Evolutionary conservation across 2,113 vertebrate species (phyloP).

Genomic region (Grammomys dolichurus): DNA sequence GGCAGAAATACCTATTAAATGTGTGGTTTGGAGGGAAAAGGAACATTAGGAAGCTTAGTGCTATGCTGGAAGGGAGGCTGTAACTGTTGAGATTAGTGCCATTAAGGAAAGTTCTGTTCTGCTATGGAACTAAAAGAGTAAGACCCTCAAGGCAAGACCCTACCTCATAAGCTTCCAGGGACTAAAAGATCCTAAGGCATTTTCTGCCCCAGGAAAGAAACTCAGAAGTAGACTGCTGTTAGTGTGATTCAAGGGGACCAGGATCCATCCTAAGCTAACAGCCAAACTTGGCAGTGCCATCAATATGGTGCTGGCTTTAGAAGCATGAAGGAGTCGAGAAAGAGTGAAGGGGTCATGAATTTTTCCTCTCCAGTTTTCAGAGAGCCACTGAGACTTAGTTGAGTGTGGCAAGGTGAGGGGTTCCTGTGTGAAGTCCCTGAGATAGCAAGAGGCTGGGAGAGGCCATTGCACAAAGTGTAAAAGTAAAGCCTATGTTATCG

Average conservation of each 20-base stretch:
- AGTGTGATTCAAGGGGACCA: neutral
- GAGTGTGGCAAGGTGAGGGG: neutral
- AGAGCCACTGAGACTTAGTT: neutral
- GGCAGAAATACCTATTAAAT: neutral
- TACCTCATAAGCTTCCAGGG: neutral
- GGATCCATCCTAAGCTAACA: neutral
- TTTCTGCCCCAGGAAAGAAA: neutral
- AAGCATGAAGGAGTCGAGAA: neutral
- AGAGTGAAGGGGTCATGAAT: neutral
- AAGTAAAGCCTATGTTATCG: neutral
- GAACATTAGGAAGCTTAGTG: neutral
- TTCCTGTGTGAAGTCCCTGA: neutral
- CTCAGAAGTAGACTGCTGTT: neutral
- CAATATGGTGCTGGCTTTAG: neutral
- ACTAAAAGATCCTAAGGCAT: neutral
- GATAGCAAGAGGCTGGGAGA: neutral
- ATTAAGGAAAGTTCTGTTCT: neutral
- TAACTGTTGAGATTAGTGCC: neutral
- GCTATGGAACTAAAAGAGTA: neutral
- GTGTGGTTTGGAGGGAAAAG: neutral
- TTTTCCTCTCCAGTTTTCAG: neutral
- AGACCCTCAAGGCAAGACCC: neutral
- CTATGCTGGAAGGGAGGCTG: neutral
- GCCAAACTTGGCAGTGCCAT: neutral
- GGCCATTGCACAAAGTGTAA: neutral